Conservation (phyloP, 1,140 invertebrate genomes). For the Pantala flavescens region DNA sequence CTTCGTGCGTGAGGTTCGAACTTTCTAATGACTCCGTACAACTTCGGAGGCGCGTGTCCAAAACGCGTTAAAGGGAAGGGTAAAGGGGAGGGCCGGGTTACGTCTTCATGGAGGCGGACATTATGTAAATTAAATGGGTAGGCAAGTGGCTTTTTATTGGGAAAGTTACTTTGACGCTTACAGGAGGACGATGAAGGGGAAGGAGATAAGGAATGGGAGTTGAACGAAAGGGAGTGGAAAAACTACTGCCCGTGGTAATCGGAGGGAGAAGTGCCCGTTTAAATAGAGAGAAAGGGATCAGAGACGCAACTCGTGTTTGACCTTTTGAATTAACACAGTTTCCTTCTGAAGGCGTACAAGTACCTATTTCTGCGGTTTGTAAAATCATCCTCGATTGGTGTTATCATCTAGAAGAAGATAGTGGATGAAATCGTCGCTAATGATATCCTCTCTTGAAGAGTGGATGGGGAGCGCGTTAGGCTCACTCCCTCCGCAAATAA, state of each 20-base stretch:
- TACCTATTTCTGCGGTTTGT: too few relatives aligned
- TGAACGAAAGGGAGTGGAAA: neutral
- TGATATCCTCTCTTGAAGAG: too few relatives aligned
- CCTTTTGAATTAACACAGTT: too few relatives aligned
- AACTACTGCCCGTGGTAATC: neutral
- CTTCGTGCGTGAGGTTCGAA: neutral
- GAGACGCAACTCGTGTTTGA: too few relatives aligned
- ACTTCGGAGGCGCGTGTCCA: neutral
- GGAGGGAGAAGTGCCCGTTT: too few relatives aligned
- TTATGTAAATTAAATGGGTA: slow-evolving; percentile 1
- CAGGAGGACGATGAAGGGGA: neutral
- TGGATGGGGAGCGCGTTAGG: too few relatives aligned
- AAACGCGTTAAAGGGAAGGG: neutral
- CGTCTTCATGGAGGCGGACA: neutral
- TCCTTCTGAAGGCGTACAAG: too few relatives aligned
- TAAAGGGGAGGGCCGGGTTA: neutral
- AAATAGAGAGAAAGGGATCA: too few relatives aligned
- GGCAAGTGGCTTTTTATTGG: slow-evolving; percentile 4
- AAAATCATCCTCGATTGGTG: too few relatives aligned
- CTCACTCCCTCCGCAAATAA: too few relatives aligned
- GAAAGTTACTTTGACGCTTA: neutral
- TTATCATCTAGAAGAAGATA: too few relatives aligned
- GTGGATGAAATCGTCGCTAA: too few relatives aligned
- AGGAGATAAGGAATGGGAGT: neutral
- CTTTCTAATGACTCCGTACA: neutral